Conservation (phyloP, 2,113 vertebrate genomes). For the Raphicerus campestris region DNA sequence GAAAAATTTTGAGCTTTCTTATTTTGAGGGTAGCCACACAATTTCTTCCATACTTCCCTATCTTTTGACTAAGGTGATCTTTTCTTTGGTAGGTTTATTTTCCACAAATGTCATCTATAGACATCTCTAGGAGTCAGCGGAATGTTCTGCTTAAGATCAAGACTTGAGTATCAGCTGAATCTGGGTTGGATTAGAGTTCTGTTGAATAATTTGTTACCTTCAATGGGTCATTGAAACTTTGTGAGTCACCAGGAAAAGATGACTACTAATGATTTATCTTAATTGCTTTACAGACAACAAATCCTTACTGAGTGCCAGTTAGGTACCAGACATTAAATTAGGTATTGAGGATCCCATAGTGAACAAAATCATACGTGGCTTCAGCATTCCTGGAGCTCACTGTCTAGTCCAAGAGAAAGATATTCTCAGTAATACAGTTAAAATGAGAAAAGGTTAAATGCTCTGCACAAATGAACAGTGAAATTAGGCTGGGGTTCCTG, state of each 20-base stretch:
- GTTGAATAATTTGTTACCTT: not conserved
- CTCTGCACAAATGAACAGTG: not conserved
- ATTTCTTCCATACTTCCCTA: not conserved
- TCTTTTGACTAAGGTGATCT: not conserved
- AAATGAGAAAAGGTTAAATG: not conserved
- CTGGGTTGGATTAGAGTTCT: not conserved
- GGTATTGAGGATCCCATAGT: not conserved
- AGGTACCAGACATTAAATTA: not conserved
- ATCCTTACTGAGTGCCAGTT: not conserved
- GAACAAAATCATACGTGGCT: not conserved
- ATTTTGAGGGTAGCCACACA: slow-evolving; percentile 8
- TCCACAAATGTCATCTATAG: not conserved
- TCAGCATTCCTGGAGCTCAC: not conserved
- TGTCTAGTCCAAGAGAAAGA: not conserved
- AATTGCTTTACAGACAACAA: not conserved
- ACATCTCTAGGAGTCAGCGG: not conserved
- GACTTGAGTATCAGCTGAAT: not conserved
- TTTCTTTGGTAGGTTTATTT: slow-evolving; percentile 17
- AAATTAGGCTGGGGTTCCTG: not conserved
- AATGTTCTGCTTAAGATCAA: slow-evolving; percentile 7
- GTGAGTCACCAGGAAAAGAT: not conserved
- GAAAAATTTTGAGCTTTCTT: not conserved
- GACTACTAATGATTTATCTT: not conserved
- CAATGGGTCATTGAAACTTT: not conserved
- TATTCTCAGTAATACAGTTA: not conserved